Evolutionary conservation across 1,140 invertebrate genomes (phyloP).

Genomic region (Andrena cerasifolii): DNA sequence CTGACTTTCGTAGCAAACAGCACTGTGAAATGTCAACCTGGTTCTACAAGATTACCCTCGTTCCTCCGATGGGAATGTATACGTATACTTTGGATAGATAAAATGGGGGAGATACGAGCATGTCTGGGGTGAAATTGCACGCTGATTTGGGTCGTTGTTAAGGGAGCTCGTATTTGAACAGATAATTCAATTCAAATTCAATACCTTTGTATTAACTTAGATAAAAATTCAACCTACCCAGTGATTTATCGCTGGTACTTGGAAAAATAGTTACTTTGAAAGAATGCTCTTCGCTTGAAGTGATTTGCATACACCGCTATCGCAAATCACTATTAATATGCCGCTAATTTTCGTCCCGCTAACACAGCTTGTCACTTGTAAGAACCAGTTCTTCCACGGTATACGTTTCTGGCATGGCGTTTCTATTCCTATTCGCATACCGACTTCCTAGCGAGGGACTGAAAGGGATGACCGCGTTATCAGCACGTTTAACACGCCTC

Average conservation of each 20-base stretch:
- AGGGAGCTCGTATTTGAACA: no score
- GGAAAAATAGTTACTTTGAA: constrained; percentile 6
- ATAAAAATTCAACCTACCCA: no score
- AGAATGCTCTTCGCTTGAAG: constrained; percentile 4
- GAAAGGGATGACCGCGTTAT: neutral
- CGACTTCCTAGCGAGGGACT: constrained; percentile 60
- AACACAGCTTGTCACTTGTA: constrained; percentile 63
- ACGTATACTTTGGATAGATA: neutral
- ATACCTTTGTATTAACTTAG: no score
- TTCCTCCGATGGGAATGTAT: neutral
- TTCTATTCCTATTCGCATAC: constrained; percentile 54
- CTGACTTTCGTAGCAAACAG: constrained; percentile 32
- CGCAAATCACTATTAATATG: neutral
- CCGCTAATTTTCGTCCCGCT: neutral
- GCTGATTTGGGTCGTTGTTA: neutral
- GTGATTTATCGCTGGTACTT: constrained; percentile 21
- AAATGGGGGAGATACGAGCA: neutral
- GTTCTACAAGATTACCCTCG: constrained; percentile 57
- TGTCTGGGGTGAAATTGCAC: neutral
- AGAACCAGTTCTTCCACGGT: constrained; percentile 72
- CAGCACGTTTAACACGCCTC: constrained; percentile 20
- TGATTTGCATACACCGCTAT: neutral
- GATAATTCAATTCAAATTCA: no score
- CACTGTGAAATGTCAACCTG: constrained; percentile 47
- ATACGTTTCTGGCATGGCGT: constrained; percentile 80